Evolutionary conservation across 2,888 invertebrate genomes (phyloP).

Genomic region (Tachina fera): DNA sequence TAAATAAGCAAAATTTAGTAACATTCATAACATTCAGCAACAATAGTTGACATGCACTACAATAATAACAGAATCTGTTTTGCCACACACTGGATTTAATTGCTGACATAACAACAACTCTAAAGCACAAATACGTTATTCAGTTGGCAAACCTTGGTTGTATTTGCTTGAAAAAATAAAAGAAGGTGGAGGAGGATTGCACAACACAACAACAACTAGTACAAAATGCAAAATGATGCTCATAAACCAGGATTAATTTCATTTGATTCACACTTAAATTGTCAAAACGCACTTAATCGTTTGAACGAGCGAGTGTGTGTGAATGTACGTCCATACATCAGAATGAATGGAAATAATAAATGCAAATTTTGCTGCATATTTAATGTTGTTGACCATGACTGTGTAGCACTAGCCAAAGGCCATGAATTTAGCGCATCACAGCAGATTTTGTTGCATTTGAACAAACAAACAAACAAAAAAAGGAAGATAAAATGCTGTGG

Average conservation of each 20-base stretch:
- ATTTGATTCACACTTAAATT: conserved; percentile 82
- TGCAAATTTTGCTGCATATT: conserved; percentile 50
- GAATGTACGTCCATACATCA: not conserved
- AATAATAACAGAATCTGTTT: conserved; percentile 56
- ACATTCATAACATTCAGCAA: conserved; percentile 29
- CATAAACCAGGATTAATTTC: conserved; percentile 84
- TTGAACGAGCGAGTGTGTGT: conserved; percentile 15
- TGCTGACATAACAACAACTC: conserved; percentile 21
- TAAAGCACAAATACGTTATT: conserved; percentile 5
- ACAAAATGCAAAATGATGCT: conserved; percentile 68
- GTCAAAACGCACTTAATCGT: conserved; percentile 69
- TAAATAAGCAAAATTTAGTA: conserved; percentile 6
- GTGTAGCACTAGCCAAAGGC: conserved; percentile 43
- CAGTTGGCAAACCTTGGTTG: conserved; percentile 21
- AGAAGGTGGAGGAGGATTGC: conserved; percentile 39
- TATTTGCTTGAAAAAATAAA: conserved; percentile 72
- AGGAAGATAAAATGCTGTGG: conserved; percentile 13
- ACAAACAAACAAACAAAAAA: not conserved
- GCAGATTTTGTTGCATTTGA: conserved; percentile 51
- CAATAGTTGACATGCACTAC: conserved; percentile 65
- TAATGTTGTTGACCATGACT: conserved; percentile 48
- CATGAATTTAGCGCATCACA: conserved; percentile 68
- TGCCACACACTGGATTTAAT: conserved; percentile 38
- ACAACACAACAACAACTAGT: conserved; percentile 72
- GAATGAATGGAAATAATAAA: conserved; percentile 51